These are phyloP conservation scores for Hermaeophaga mercurialis DNA, from an alignment of 2,888 invertebrate species.

Conservation along the genomic window DNA sequence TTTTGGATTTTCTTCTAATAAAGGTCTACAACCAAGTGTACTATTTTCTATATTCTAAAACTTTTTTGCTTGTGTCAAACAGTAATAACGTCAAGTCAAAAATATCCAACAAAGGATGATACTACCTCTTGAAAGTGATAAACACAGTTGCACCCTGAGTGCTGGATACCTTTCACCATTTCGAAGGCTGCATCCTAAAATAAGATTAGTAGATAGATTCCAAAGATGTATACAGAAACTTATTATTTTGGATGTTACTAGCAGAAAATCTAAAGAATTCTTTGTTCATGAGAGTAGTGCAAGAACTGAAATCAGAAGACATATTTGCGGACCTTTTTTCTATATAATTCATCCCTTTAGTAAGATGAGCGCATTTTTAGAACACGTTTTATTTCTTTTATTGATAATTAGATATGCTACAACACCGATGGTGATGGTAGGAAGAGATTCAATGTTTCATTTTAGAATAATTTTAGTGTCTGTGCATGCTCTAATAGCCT, in stretches of 20 bases:
- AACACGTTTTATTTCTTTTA: background rate
- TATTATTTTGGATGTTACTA: background rate
- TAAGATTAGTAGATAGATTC: background rate
- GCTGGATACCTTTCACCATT: background rate
- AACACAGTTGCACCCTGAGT: background rate
- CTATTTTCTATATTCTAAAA: no score
- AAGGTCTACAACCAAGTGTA: no score
- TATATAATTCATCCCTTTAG: slow-evolving; percentile 1
- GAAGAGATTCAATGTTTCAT: background rate
- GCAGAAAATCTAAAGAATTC: background rate
- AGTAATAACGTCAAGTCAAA: background rate
- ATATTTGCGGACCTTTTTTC: background rate
- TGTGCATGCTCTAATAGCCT: background rate
- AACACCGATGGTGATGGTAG: background rate
- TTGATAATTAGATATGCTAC: background rate
- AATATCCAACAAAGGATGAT: background rate
- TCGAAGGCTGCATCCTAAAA: background rate
- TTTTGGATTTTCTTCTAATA: no score
- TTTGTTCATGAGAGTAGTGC: background rate
- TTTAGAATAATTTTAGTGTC: background rate
- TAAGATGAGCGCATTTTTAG: background rate
- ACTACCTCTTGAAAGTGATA: background rate
- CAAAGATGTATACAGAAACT: background rate
- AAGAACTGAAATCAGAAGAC: background rate
- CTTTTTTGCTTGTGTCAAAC: background rate